Base-by-base conservation (phyloP, 2,888 invertebrate genomes). In the Drosophila suboccidentalis region DNA sequence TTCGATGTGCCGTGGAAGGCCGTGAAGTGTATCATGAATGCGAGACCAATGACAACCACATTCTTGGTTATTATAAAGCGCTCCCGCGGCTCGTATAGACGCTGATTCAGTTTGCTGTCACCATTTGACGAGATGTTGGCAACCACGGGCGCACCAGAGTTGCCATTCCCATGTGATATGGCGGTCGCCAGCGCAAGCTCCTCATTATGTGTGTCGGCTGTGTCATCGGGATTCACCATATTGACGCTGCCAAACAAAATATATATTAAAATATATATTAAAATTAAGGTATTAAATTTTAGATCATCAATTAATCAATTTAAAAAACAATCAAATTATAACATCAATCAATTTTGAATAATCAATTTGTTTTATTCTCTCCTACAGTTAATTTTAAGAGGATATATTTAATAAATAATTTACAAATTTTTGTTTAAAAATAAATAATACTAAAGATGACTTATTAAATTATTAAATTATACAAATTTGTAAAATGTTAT, bases 1-100 rank as follows among this genome's bases (percentile, higher is more conserved):
- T 97, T 97, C 54, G 96, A 96, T 1, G 96, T 95, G 4, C 97
- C 97, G 93, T 96, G 97, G 92, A 98, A 98, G 5, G 98, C 97
- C 1, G 97, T 98, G 93, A 98, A 97, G 80, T 97, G 96, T 82
- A 98, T 95, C 95, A 98, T 96, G 93, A 98, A 98, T 0, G 97
- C 97, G 69, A 97, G 93, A 2, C 98, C 97, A 55, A 98, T 95
- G 39, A 97, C 94, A 71, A 97, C 93, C 46, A 98, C 95, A 92
- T 98, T 98, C 87, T 96, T 96, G 90, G 97, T 94, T 87, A 98
- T 97, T 49, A 96, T 94, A 94, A 95, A 94, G 93, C 94, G 94
- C 90, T 96, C 96, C 29, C 94, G 93, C 1, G 94, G 94, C 17
- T 93, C 93, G 78, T 94, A 95, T 3, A 81, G 75, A 1, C 75